Evolutionary conservation across 23 tunicate species (phyloP), one percentile per base, ranked within the genome.

Genomic region (Trididemnum nubilum): DNA sequence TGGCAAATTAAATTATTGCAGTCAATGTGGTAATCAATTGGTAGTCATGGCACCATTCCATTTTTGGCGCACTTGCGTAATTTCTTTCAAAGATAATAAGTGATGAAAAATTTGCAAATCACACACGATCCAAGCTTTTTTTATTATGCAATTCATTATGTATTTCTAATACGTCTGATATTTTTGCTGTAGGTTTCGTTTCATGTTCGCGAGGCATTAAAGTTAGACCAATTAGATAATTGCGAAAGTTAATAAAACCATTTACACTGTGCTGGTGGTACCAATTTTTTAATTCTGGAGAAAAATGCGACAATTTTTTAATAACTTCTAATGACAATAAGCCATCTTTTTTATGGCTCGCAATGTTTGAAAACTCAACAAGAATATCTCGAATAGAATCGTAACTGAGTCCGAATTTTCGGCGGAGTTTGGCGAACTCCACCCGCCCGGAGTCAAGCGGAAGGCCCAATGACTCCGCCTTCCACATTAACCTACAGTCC

Each of bases 211-310:
- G 12, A 9, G 9, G 54, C 9, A 15, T 15, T 44, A 44, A 44
- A 44, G 12, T 7, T 69, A 91, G 25, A 32, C 91, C 97, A 77
- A 92, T 87, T n/a, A 92, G 83, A 79, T 92, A 92, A 58, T 82
- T 83, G 0, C 92, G 64, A 58, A 92, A 92, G 59, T 82, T 87
- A 78, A 92, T 83, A 39, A 59, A 69, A 18, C 92, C 88, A 78
- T 60, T 51, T 5, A 37, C 32, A 24, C 72, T 63, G 28, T 87
- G 35, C 36, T 87, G 83, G 70, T 34, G 23, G 79, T 87, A 92
- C 77, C 86, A 30, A 27, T 92, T 81, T 82, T 83, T 27, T 12
- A 92, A 35, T 9, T 64, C 44, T 49, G 77, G 70, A 15, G 82
- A 85, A 72, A 87, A 31, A 22, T 83, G 82, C 1, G 81, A 76